A percentile compares a stretch with the other conserved stretches of the same genome.
phyloP scores from a whole-genome alignment of 1,140 invertebrate genomes.

The honey bee (Apis mellifera) region Amel_HAv3.1 CM009943.2:5575001-5575500 shows the following conservation, averaged over 20 bases:
- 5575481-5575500: constrained; percentile 17
- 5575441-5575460: constrained; percentile 56
- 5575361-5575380: constrained; percentile 63
- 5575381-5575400: constrained; percentile 43
- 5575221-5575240: neutral
- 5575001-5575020: neutral
- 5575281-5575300: constrained; percentile 59
- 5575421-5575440: constrained; percentile 54
- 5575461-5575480: constrained; percentile 30
- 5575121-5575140: neutral
- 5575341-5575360: constrained; percentile 62
- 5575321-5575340: constrained; percentile 66
- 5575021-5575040: constrained; percentile 38
- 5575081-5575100: neutral
- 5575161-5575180: too few relatives aligned
- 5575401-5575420: constrained; percentile 65
- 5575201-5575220: neutral
- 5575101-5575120: neutral
- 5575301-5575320: constrained; percentile 55
- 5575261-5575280: constrained; percentile 5
- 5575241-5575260: neutral
- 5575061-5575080: neutral
- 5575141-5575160: too few relatives aligned
- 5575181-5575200: neutral
- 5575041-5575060: neutral